Evolutionary conservation across 2,888 invertebrate genomes (phyloP).

Genomic region (Conchocele bisecta): DNA sequence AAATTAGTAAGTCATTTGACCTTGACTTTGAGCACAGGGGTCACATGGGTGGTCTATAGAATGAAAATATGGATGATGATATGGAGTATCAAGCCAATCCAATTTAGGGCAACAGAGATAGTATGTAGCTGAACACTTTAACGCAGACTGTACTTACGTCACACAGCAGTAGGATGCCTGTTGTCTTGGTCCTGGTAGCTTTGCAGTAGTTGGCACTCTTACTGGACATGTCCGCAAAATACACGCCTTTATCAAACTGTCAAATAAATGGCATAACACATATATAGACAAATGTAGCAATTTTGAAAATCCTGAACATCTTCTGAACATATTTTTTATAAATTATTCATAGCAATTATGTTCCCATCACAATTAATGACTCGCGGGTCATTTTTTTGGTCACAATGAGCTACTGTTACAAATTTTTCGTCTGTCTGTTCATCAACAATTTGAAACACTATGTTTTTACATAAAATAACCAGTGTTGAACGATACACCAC

Average conservation of each 20-base stretch:
- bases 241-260: slow-evolving; percentile 84
- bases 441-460: no score
- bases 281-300: background rate
- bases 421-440: background rate
- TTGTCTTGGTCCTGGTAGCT: slow-evolving; percentile 80
- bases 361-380: background rate
- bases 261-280: slow-evolving; percentile 25
- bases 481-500: no score
- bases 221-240: slow-evolving; percentile 85
- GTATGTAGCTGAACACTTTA: no score
- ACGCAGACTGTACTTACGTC: slow-evolving; percentile 81
- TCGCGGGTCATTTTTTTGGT: background rate
- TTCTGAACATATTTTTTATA: no score
- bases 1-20: no score
- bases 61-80: no score
- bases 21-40: no score
- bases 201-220: slow-evolving; percentile 85
- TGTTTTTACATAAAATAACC: no score
- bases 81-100: no score
- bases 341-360: no score
- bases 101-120: no score
- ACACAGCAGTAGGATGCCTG: slow-evolving; percentile 83
- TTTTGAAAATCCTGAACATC: background rate
- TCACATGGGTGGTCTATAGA: no score
- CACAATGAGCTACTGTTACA: background rate